Percentiles rank a stretch among this genome's conserved stretches.
phyloP scores from a whole-genome alignment of 2,113 vertebrate genomes.

The Sylvilagus bachmani region DNA sequence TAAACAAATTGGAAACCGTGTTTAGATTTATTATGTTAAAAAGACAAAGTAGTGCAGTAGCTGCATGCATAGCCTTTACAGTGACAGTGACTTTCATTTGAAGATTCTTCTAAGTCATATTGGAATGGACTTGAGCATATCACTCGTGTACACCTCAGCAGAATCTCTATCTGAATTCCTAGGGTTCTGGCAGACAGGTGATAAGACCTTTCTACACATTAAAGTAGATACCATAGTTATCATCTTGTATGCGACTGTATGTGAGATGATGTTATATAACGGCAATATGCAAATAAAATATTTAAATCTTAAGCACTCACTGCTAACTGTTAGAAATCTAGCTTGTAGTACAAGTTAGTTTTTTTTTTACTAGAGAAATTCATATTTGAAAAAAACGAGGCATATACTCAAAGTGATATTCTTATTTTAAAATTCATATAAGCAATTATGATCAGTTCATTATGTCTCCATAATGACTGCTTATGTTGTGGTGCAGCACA shows the following conservation, averaged over 20 bases:
- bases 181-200: not conserved
- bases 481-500: not conserved
- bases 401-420: not conserved
- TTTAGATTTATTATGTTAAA: not conserved
- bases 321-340: not conserved
- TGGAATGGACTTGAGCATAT: not conserved
- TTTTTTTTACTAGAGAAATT: not conserved
- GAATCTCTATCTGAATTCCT: not conserved
- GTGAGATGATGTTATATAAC: not conserved
- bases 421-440: slow-evolving; percentile 19
- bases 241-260: not conserved
- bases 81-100: not conserved
- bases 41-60: not conserved
- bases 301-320: not conserved
- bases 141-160: not conserved
- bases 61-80: not conserved
- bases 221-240: not conserved
- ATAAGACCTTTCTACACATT: not conserved
- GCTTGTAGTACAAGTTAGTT: not conserved
- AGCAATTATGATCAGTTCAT: not conserved
- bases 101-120: not conserved
- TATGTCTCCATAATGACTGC: not conserved
- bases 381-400: slow-evolving; percentile 17
- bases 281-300: not conserved
- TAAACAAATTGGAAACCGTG: not conserved